Evolutionary conservation across 2,888 invertebrate genomes (phyloP).

Genomic region (Hypercompe scribonia): DNA sequence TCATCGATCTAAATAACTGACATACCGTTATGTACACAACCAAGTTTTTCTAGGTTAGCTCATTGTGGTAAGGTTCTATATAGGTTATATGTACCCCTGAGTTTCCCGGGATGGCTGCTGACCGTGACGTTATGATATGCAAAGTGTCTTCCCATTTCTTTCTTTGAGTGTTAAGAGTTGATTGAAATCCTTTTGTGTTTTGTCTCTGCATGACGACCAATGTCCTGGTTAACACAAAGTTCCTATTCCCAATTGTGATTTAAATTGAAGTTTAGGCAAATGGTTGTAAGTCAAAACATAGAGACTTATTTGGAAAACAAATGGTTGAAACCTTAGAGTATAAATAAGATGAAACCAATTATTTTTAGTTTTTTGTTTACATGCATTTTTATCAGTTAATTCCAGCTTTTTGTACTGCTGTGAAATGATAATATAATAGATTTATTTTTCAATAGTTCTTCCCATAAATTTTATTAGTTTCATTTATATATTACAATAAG

Average conservation of each 20-base stretch:
- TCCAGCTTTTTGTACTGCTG: conserved; percentile 15
- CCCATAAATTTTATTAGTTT: not conserved
- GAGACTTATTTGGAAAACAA: conserved; percentile 63
- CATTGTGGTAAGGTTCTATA: not conserved
- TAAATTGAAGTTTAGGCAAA: conserved; percentile 46
- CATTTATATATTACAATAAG: not conserved
- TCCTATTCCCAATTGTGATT: not conserved
- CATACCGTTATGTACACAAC: not conserved
- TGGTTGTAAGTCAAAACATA: conserved; percentile 64
- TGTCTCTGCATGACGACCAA: conserved; percentile 60
- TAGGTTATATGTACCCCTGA: not conserved
- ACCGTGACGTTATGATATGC: conserved; percentile 9
- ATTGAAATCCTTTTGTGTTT: conserved; percentile 59
- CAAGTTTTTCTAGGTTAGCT: conserved; percentile 7
- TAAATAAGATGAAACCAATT: not conserved
- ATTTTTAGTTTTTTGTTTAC: conserved; percentile 10
- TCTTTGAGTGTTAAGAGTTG: conserved; percentile 62
- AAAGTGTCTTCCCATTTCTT: conserved; percentile 37
- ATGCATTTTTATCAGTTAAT: conserved; percentile 7
- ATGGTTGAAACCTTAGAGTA: conserved; percentile 6
- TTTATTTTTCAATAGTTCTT: not conserved
- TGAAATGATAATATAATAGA: conserved; percentile 10
- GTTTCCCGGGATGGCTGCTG: not conserved
- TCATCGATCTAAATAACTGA: conserved; percentile 1
- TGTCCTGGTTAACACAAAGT: not conserved